Evolutionary conservation across 1,140 invertebrate genomes (phyloP).

Genomic region (Drosophila miranda): DNA sequence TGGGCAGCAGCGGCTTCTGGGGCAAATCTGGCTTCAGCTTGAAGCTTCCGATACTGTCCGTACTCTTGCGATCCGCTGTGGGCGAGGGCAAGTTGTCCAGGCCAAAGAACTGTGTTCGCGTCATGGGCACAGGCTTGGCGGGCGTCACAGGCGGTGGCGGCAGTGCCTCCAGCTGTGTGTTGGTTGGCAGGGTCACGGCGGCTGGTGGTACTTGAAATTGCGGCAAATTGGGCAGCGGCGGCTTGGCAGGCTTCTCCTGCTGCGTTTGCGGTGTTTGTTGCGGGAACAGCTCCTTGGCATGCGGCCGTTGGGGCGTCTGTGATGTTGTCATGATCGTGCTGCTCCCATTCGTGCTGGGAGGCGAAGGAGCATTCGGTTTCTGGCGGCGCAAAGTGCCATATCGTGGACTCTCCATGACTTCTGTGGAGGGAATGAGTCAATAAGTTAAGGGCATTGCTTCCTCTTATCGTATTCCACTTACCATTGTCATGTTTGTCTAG

Average conservation of each 20-base stretch:
- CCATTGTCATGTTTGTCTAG: slow-evolving; percentile 71
- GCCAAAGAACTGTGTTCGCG: slow-evolving; percentile 77
- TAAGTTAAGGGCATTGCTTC: neutral
- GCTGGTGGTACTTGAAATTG: slow-evolving; percentile 51
- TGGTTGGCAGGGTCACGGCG: slow-evolving; percentile 19
- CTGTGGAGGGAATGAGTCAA: slow-evolving; percentile 26
- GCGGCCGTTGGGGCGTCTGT: slow-evolving; percentile 51
- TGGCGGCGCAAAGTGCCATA: slow-evolving; percentile 74
- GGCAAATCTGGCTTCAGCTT: slow-evolving; percentile 77
- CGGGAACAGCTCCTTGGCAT: slow-evolving; percentile 73
- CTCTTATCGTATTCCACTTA: slow-evolving; percentile 42
- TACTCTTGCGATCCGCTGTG: slow-evolving; percentile 75
- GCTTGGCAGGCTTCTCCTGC: slow-evolving; percentile 72
- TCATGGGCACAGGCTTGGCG: slow-evolving; percentile 79
- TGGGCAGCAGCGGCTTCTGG: slow-evolving; percentile 74
- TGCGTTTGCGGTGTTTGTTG: slow-evolving; percentile 49
- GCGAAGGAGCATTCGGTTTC: slow-evolving; percentile 72
- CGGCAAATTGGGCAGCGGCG: slow-evolving; percentile 69
- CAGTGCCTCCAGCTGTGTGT: slow-evolving; percentile 57
- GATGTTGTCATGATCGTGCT: slow-evolving; percentile 48
- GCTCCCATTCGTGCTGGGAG: slow-evolving; percentile 70
- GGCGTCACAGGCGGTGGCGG: slow-evolving; percentile 59
- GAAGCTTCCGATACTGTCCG: slow-evolving; percentile 68
- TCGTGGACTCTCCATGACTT: slow-evolving; percentile 74
- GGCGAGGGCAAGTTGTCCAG: slow-evolving; percentile 75